Evolutionary conservation across 2,113 vertebrate species (phyloP).

Genomic region (Trematocara nigrifrons): DNA sequence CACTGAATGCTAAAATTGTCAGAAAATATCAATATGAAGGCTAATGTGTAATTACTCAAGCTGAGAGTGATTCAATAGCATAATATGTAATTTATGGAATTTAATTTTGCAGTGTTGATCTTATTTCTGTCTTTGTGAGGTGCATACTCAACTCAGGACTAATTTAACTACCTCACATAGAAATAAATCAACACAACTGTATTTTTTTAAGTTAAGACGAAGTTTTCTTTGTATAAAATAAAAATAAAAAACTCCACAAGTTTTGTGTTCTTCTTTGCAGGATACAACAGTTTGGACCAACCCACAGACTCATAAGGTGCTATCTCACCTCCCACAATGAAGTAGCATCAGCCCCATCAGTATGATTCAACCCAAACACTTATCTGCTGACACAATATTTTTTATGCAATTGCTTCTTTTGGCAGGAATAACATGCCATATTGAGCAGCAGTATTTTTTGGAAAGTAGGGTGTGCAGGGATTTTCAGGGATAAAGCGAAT

Average conservation of each 20-base stretch:
- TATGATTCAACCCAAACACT: conserved; percentile 16
- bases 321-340: conserved; percentile 31
- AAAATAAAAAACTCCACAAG: background rate
- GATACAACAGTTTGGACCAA: background rate
- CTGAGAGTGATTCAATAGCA: background rate
- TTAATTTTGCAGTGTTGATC: background rate
- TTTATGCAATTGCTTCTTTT: conserved; percentile 6
- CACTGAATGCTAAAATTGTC: background rate
- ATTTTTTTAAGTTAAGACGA: background rate
- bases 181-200: background rate
- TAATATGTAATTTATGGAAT: background rate
- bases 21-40: background rate
- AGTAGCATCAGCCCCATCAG: background rate
- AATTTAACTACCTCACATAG: background rate
- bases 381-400: conserved; percentile 1
- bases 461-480: background rate
- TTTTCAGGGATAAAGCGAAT: background rate
- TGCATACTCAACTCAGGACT: background rate
- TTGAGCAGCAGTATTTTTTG: background rate
- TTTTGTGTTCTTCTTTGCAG: background rate
- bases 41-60: background rate
- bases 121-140: background rate
- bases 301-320: conserved; percentile 19
- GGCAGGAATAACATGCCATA: background rate
- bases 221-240: background rate